phyloP scores from a whole-genome alignment of 2,888 invertebrate species.

The Aspidapion aeneum region DNA sequence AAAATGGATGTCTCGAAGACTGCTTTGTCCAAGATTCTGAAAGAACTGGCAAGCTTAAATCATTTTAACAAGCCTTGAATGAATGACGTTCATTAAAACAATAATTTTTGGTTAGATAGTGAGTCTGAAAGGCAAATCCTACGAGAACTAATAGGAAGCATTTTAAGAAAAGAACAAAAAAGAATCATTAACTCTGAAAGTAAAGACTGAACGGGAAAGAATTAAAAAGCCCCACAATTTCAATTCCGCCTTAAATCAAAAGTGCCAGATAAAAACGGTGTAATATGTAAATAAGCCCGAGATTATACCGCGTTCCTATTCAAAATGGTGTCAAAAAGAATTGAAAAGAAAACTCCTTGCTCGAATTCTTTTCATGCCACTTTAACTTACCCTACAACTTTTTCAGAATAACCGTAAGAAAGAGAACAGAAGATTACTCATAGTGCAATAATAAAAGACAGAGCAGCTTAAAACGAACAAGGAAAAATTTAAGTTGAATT shows the following conservation, averaged over 20 bases:
- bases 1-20: too few species aligned
- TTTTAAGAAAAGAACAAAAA: too few species aligned
- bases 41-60: too few species aligned
- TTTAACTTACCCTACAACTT: neutral
- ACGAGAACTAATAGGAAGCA: too few species aligned
- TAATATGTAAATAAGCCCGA: slow-evolving; percentile 2
- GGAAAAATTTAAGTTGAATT: neutral
- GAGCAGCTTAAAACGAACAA: neutral
- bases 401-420: neutral
- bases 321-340: slow-evolving; percentile 4
- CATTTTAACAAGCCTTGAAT: too few species aligned
- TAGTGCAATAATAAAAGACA: neutral
- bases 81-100: too few species aligned
- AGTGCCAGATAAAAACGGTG: slow-evolving; percentile 1
- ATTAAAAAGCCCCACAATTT: neutral
- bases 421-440: neutral
- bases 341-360: neutral
- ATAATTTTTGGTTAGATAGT: too few species aligned
- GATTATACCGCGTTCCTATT: neutral
- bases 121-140: too few species aligned
- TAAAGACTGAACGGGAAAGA: too few species aligned
- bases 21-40: too few species aligned
- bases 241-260: slow-evolving; percentile 1
- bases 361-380: neutral
- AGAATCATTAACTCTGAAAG: too few species aligned